These are phyloP conservation scores for Centropus unirufus DNA, from an alignment of 2,113 vertebrate genomes.

Conservation along the genomic window DNA sequence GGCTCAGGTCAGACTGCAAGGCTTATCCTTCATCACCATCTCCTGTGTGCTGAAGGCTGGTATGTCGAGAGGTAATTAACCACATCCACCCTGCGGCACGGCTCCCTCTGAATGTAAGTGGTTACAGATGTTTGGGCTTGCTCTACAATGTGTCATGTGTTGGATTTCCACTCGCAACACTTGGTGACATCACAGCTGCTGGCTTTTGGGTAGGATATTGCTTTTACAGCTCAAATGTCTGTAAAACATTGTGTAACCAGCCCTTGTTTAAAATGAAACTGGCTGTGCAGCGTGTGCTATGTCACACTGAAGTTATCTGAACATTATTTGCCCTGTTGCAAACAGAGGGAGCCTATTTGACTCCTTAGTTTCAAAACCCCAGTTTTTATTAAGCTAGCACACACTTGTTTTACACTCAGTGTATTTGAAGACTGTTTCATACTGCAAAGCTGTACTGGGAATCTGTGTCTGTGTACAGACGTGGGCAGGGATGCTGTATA, in stretches of 20 bases:
- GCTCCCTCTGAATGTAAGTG: not conserved
- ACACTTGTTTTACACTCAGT: not conserved
- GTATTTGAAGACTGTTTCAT: not conserved
- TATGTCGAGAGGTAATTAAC: not conserved
- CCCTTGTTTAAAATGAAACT: not conserved
- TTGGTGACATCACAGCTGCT: not conserved
- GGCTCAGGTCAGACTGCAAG: not conserved
- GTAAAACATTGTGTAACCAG: not conserved
- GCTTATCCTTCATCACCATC: not conserved
- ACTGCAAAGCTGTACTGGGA: not conserved
- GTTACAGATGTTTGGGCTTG: conserved; percentile 34
- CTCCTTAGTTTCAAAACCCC: not conserved
- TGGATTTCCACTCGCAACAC: conserved; percentile 10
- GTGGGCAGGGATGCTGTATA: not conserved
- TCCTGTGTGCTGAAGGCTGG: not conserved
- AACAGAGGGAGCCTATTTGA: not conserved
- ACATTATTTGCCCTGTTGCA: not conserved
- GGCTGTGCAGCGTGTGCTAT: not conserved
- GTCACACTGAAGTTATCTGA: not conserved
- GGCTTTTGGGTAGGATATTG: not conserved
- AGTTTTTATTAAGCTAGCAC: not conserved
- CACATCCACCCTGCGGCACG: not conserved
- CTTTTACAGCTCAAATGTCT: not conserved
- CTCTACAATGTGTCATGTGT: not conserved
- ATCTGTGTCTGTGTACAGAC: not conserved